Evolutionary conservation across 2,888 invertebrate genomes (phyloP), one percentile per base, ranked within the genome.

Genomic region (Magallana nippona): DNA sequence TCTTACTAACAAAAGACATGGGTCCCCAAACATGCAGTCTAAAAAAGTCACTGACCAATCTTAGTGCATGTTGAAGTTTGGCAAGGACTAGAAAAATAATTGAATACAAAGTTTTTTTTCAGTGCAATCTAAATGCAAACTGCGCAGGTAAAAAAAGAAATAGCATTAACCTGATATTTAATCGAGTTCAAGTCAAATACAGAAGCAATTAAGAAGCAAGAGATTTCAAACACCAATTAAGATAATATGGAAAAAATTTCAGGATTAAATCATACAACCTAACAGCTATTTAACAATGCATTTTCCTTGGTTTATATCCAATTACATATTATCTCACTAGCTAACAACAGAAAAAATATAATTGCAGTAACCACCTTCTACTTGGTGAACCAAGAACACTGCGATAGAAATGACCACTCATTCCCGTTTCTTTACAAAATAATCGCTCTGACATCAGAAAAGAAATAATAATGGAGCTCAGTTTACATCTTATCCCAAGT

Each of bases 191-290:
- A 44, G 44, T 44, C 44, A 44, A 44, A 44, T 44, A 44, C 44
- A 44, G 44, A 44, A 71, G 32, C 19, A 71, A 71, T 71, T 27
- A 32, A 27, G 15, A 71, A 13, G 71, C 15, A 71, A 71, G 32
- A 32, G 32, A 32, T 71, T 71, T 13, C 13, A 71, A 71, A 71
- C 32, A 27, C 15, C 22, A 32, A 71, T 71, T 71, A 27, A 71
- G 71, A 71, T 71, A 71, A 71, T 71, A 27, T 44, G 13, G 71
- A 71, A 71, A 27, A 22, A 71, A 27, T 13, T 71, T 71, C 71
- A 27, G 5, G 71, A 71, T 71, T 71, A 71, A 71, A 71, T 71
- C 71, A 71, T 71, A 60, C n/a, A 71, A 27, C 44, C 71, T 2
- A 71, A 13, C 11, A 71, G 63, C 22, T 32, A 15, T 27, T 27